These are phyloP conservation scores for Cotesia chilonis DNA, from an alignment of 1,140 invertebrate species.

Conservation along the genomic window DNA sequence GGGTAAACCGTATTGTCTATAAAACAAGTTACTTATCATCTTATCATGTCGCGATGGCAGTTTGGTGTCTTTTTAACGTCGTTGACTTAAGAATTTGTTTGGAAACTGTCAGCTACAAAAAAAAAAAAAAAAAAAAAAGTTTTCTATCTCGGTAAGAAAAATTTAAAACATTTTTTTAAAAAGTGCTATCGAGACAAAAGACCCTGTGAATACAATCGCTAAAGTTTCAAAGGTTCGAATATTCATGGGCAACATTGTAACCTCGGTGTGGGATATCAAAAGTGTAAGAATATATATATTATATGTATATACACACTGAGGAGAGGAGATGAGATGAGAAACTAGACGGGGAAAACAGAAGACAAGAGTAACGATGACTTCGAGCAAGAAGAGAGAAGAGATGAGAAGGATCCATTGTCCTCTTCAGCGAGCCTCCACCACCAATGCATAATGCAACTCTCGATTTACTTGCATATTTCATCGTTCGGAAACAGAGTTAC, in stretches of 20 bases:
- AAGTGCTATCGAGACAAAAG: slow-evolving; percentile 40
- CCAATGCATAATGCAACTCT: slow-evolving; percentile 43
- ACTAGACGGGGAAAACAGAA: not conserved
- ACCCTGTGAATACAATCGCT: slow-evolving; percentile 39
- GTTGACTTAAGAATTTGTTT: not conserved
- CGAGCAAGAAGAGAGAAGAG: slow-evolving; percentile 3
- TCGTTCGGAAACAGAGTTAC: slow-evolving; percentile 38
- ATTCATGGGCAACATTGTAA: slow-evolving; percentile 36
- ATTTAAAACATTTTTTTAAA: slow-evolving; percentile 11
- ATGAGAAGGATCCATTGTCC: slow-evolving; percentile 31
- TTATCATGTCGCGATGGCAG: no score
- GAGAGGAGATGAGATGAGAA: not conserved
- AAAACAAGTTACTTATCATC: no score
- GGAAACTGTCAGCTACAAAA: no score
- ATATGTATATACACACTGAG: no score
- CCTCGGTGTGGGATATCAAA: not conserved
- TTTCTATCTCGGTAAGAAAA: not conserved
- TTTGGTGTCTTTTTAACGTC: not conserved
- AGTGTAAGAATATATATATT: no score
- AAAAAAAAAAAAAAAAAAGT: no score
- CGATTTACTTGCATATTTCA: slow-evolving; percentile 43
- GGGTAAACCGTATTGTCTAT: no score
- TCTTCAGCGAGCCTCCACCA: slow-evolving; percentile 17
- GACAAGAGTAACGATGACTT: not conserved
- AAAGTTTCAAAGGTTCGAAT: slow-evolving; percentile 42